phyloP scores from a whole-genome alignment of 2,888 invertebrate genomes.

The Ophioninae sp. region DNA sequence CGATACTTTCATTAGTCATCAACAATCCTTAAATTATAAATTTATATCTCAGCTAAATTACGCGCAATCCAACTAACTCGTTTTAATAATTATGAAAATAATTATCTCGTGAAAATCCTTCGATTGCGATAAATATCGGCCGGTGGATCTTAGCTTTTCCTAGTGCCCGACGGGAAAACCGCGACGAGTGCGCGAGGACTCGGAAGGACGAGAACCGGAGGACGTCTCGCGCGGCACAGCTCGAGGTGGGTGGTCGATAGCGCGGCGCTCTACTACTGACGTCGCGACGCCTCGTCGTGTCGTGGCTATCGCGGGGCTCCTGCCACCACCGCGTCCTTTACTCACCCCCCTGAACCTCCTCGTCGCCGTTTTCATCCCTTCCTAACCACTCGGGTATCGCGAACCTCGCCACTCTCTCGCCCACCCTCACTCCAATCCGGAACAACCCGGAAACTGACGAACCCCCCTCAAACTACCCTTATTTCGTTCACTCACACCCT shows the following conservation, averaged over 20 bases:
- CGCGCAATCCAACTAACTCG: not conserved
- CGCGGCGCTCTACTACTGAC: constrained; percentile 80
- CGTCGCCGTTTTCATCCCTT: constrained; percentile 72
- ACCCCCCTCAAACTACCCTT: constrained; percentile 76
- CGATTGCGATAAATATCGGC: not conserved
- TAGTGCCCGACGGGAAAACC: constrained; percentile 52
- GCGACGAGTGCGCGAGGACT: constrained; percentile 61
- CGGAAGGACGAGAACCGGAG: constrained; percentile 63
- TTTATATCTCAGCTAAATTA: not conserved
- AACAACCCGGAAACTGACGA: constrained; percentile 80
- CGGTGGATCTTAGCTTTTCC: no score
- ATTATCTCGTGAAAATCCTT: not conserved
- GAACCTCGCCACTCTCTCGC: constrained; percentile 39
- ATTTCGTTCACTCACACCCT: constrained; percentile 67
- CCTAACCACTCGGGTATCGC: constrained; percentile 59
- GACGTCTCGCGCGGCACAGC: constrained; percentile 70
- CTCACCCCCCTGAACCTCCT: constrained; percentile 47
- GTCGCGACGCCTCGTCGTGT: constrained; percentile 82
- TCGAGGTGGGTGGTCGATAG: constrained; percentile 79
- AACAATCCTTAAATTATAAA: not conserved
- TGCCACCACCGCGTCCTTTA: constrained; percentile 67
- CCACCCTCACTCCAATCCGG: constrained; percentile 76
- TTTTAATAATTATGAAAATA: not conserved
- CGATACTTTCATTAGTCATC: not conserved
- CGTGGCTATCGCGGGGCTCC: constrained; percentile 81